Evolutionary conservation across 2,888 invertebrate genomes (phyloP), one percentile per base, ranked within the genome.

Genomic region (Spodoptera exigua): DNA sequence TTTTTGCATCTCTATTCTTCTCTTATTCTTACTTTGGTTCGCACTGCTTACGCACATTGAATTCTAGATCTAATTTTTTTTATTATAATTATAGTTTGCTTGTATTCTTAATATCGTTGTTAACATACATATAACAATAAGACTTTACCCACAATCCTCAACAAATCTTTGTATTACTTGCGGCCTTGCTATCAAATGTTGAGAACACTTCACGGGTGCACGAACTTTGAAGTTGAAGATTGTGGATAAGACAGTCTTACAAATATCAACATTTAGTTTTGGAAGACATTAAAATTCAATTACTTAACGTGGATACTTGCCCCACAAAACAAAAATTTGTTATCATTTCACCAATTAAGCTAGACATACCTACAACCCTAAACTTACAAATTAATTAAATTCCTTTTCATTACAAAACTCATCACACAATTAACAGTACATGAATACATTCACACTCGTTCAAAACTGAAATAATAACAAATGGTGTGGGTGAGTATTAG

Each of bases 41-140:
- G 92, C 93, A 86, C 88, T 76, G 93, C 93, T 92, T 93, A 74
- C 78, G 92, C 92, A 92, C 91, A 80, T 79, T 82, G 74, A 79
- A 74, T 80, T 74, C 70, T 76, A 70, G 77, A 69, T 80, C 72
- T 46, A 71, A 79, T 80, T 81, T 63, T 14, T 70, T 74, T 72
- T 71, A 75, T 68, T 61, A 63, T 55, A 70, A 65, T 75, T 68
- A 63, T 81, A 75, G 70, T 83, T 84, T 84, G 84, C 84, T 80
- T 84, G 81, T 83, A 68, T 75, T 78, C 76, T 70, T 43, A 56
- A 65, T 49, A 60, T 76, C 70, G 58, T 66, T 78, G 60, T 69
- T 53, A 35, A 64, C 18, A 41, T 39, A 48, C 55, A 47, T 52
- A 52, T 58, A 47, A 57, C 47, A 61, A 57, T 60, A 57, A 62